Base-by-base conservation (phyloP, 2,113 vertebrate genomes). In the Daboia siamensis region DNA sequence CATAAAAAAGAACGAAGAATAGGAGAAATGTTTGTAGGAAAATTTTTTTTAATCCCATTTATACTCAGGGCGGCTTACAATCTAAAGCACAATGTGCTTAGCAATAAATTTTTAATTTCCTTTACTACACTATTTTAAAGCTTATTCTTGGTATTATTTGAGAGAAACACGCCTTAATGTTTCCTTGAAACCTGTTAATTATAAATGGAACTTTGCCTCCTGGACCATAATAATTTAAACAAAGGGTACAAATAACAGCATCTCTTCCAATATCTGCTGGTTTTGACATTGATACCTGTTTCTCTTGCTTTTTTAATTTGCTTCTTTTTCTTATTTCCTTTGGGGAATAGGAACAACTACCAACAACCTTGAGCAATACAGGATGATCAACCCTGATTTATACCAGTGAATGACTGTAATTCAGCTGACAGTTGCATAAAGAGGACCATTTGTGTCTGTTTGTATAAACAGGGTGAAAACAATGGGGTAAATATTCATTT, bases 401-500 rank as follows among this genome's bases (percentile, higher is more conserved):
- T n/a, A n/a, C 29, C 29, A 54, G 23, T 33, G 86, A 26, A 7
- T 87, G 51, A 29, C n/a, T 86, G 48, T 11, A 86, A 5, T 86
- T 29, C 26, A 26, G 44, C 17, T 80, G 74, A 44, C 74, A 80
- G 17, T 80, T 80, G 17, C 33, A 44, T 44, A 80, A 17, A 80
- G 33, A 80, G 74, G 74, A 80, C 33, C 15, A 44, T 80, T 80
- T 80, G 17, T 80, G 33, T 80, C 74, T 80, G 13, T 74, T 15
- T 33, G 15, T 80, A 80, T 80, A 93, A 96, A 92, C 91, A 87
- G 95, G 86, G 92, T 96, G 89, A 90, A 95, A 97, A 85, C 85
- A 46, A 4, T 55, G 46, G 91, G 91, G 86, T 84, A 64, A 52
- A 96, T 93, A 95, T 88, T 74, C 86, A 87, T 92, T 94, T 91